Evolutionary conservation across 2,113 vertebrate genomes (phyloP).

Genomic region (Chloropsis cyanopogon): DNA sequence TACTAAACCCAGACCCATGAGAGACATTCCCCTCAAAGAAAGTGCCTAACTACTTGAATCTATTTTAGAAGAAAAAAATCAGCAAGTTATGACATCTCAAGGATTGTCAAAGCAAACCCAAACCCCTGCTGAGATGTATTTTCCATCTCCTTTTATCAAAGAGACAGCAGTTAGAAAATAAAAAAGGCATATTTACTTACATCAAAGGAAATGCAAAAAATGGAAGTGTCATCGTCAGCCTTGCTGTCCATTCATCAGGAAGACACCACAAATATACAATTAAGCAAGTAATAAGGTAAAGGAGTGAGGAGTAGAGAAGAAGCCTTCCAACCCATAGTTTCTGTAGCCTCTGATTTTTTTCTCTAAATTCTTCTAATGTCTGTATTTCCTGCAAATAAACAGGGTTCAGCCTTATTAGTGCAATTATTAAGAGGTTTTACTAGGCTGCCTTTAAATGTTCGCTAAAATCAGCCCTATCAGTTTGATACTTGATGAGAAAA

Average conservation of each 20-base stretch:
- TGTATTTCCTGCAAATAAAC: slow-evolving; percentile 86
- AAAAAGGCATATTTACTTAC: slow-evolving; percentile 79
- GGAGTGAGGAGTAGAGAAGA: slow-evolving; percentile 86
- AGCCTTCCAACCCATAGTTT: slow-evolving; percentile 93
- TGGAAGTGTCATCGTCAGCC: slow-evolving; percentile 84
- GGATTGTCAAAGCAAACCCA: background rate
- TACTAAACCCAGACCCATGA: background rate
- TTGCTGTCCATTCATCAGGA: slow-evolving; percentile 87
- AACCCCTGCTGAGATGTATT: background rate
- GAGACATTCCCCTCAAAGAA: background rate
- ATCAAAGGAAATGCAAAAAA: slow-evolving; percentile 90
- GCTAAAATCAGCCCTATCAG: background rate
- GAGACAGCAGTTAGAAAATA: background rate
- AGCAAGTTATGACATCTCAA: slow-evolving; percentile 18
- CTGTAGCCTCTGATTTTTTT: slow-evolving; percentile 92
- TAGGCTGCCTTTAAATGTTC: background rate
- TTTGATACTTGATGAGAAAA: background rate
- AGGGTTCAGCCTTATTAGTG: background rate
- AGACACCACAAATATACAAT: slow-evolving; percentile 94
- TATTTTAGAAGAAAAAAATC: background rate
- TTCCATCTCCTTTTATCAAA: slow-evolving; percentile 5
- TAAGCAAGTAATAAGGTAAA: slow-evolving; percentile 84
- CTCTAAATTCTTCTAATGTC: slow-evolving; percentile 88
- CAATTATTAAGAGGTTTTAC: background rate
- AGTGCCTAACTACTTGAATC: background rate